Evolutionary conservation across 2,888 invertebrate genomes (phyloP), one percentile per base, ranked within the genome.

Genomic region (Tetranychus piercei): DNA sequence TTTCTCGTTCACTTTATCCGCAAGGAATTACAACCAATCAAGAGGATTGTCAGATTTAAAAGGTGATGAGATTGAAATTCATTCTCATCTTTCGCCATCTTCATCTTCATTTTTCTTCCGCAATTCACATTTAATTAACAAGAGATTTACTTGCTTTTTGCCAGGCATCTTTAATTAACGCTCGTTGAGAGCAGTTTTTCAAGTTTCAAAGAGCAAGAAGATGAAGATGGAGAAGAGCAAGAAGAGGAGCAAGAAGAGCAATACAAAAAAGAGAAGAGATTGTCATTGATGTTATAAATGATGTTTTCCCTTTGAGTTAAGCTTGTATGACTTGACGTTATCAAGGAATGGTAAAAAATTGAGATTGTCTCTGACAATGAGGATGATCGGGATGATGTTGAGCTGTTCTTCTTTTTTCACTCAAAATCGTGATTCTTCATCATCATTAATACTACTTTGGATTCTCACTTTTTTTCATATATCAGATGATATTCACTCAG

Each of bases 91-190:
- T 15, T 55, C 55, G 9, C 55, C 15, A 9, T 55, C 55, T 55
- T 55, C 34, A 9, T 55, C 55, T 55, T 55, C 34, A 15, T 15
- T 6, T 55, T 9, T 55, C 55, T 55, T 55, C 55, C 55, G 55
- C 55, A 55, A 55, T 55, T 55, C 55, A 55, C 55, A 55, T 55
- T 55, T 55, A 55, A 55, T 55, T 55, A 55, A 55, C 55, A 55
- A 55, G 15, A 55, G 55, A 55, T 55, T 55, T 55, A 55, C 55
- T 55, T 15, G 15, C 11, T 55, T 2, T 55, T 55, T 11, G 1
- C 23, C 1, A 45, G 45, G 45, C 45, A 55, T 55, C 55, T 55
- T 55, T 55, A 55, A 55, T 55, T 55, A 55, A 55, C 55, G 55
- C 15, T 6, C 0, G 55, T 15, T 15, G 15, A 15, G 55, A 55